phyloP scores from a whole-genome alignment of 2,113 vertebrate genomes.

The Suncus etruscus region DNA sequence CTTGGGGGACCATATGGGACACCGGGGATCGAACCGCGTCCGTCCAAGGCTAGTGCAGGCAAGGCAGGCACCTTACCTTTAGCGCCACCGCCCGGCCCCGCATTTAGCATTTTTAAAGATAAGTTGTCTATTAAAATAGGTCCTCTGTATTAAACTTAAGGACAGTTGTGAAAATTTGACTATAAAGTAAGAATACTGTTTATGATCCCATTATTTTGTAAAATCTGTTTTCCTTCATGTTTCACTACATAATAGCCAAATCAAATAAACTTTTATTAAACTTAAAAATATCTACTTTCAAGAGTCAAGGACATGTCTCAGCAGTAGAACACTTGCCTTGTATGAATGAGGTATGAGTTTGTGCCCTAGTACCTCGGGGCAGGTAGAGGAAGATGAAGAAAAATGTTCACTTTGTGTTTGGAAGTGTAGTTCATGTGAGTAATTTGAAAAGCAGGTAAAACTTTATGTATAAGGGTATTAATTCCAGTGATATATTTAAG shows the following conservation, averaged over 20 bases:
- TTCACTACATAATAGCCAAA: conserved; percentile 37
- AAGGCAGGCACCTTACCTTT: too few species aligned
- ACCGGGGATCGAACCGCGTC: too few species aligned
- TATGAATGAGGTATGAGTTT: too few species aligned
- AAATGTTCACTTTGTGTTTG: neutral
- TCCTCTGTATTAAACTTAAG: neutral
- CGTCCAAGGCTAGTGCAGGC: too few species aligned
- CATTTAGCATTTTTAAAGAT: neutral
- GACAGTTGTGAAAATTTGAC: neutral
- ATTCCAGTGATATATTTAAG: conserved; percentile 1
- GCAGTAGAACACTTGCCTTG: too few species aligned
- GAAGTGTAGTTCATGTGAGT: conserved; percentile 27
- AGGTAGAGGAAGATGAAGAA: too few species aligned
- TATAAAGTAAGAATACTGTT: conserved; percentile 4
- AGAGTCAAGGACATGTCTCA: too few species aligned
- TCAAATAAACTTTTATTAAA: neutral
- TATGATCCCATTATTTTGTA: conserved; percentile 15
- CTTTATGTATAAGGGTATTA: conserved; percentile 5
- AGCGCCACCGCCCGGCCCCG: too few species aligned
- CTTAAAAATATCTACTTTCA: neutral
- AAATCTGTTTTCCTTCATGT: neutral
- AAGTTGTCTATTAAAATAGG: neutral
- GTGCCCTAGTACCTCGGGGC: too few species aligned
- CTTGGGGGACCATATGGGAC: too few species aligned
- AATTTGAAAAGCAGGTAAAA: neutral